Evolutionary conservation across 2,888 invertebrate species (phyloP), one percentile per base, ranked within the genome.

Genomic region (Thera obeliscata): DNA sequence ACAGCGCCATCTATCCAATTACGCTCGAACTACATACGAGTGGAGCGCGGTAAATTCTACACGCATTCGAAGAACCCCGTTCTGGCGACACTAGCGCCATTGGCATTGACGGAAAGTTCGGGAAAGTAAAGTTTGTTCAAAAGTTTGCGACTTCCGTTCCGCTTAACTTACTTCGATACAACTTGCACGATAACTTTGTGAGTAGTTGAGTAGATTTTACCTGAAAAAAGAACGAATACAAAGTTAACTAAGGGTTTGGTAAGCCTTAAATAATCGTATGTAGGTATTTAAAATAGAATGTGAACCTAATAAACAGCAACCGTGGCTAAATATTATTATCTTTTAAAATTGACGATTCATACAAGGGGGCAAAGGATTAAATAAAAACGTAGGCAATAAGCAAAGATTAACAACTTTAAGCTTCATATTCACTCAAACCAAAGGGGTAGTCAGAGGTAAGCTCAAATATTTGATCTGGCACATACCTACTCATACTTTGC

Each of bases 1-100:
- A 58, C 52, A 82, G 69, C 85, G 85, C 85, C 85, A 85, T 83
- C 85, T 85, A 50, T 77, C 54, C 33, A 56, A 43, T 74, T 64
- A 58, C 52, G 56, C 61, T 36, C 38, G 79, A 74, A 85, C 81
- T 78, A 67, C 52, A 62, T 65, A 11, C 67, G 61, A 61, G 50
- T 73, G 64, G 41, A 50, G 66, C 58, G 36, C 54, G 41, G 61
- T 61, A 67, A 66, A 61, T 61, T 69, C 59, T 61, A 22, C 46
- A 67, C 71, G 67, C 72, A 75, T 11, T 48, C 43, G 74, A 78
- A 66, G 77, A 81, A 84, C 80, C 82, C 75, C 46, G 38, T 7
- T 46, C 55, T 57, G 36, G 35, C 76, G 79, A 81, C 61, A 46
- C 75, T 71, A 82, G 83, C 87, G 87, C 85, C 77, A 61, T 74